Conservation (phyloP, 2,797 vertebrate species). For the Brachyalestes nurse region DNA sequence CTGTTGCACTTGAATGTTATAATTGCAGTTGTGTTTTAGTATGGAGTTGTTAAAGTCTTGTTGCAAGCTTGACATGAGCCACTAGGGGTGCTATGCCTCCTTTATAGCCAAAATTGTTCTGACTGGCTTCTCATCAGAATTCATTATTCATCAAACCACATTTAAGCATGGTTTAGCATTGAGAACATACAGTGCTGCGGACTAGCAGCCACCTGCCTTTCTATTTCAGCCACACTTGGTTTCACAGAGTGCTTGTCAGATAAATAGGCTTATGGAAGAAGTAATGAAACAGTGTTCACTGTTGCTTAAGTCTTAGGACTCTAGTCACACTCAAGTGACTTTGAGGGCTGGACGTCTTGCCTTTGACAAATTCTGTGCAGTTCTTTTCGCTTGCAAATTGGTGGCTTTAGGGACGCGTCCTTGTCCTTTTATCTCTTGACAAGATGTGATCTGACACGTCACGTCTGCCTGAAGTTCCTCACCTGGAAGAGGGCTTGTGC, state of each 20-base stretch:
- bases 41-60: background rate
- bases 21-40: no score
- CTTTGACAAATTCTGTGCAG: conserved; percentile 19
- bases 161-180: conserved; percentile 2
- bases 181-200: background rate
- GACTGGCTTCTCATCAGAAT: background rate
- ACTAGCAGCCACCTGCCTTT: background rate
- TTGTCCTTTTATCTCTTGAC: conserved; percentile 39
- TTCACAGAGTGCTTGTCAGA: background rate
- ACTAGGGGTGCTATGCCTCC: conserved; percentile 17
- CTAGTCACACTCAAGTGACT: background rate
- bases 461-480: conserved; percentile 45
- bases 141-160: background rate
- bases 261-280: background rate
- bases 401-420: conserved; percentile 33
- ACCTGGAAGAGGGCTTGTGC: conserved; percentile 41
- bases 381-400: conserved; percentile 19
- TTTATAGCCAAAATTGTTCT: background rate
- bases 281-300: conserved; percentile 10
- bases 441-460: conserved; percentile 48
- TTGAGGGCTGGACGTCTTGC: conserved; percentile 11
- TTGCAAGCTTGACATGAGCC: background rate
- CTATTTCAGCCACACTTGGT: background rate
- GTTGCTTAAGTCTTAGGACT: conserved; percentile 7
- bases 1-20: no score